Percentiles rank a stretch among this genome's conserved stretches.
phyloP scores from a whole-genome alignment of 1,140 invertebrate species.

The Diplogasteroides magnus region DNA sequence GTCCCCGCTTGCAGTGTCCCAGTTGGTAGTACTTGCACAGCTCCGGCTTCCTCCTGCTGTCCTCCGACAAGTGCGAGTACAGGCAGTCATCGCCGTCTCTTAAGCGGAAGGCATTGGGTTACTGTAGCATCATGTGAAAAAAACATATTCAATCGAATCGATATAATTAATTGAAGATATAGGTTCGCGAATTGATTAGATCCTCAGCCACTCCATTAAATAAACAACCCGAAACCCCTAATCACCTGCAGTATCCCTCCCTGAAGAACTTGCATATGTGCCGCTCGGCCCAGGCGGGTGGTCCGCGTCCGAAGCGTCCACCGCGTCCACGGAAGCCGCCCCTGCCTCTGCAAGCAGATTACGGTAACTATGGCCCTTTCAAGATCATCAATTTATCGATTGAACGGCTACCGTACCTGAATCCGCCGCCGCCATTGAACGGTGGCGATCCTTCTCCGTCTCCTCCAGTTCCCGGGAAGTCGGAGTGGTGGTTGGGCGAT shows the following conservation, averaged over 20 bases:
- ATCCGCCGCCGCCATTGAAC: background rate
- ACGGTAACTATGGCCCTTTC: background rate
- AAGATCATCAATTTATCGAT: no score
- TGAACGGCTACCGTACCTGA: background rate
- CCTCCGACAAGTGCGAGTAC: conserved; percentile 48
- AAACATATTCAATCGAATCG: no score
- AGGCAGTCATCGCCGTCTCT: conserved; percentile 48
- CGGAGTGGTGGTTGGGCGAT: background rate
- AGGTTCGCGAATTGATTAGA: no score
- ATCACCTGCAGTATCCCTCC: conserved; percentile 49
- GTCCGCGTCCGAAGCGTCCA: conserved; percentile 11
- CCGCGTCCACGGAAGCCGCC: conserved; percentile 6
- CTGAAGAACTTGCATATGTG: conserved; percentile 55
- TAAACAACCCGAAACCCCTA: no score
- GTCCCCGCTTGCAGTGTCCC: conserved; percentile 51
- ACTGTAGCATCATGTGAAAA: no score
- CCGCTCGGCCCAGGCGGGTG: conserved; percentile 33
- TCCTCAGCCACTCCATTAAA: background rate
- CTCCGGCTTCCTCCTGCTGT: conserved; percentile 44
- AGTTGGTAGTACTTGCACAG: conserved; percentile 48
- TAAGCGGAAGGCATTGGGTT: background rate
- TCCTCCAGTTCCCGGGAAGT: background rate
- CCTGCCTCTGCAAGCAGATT: background rate
- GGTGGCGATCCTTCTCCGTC: background rate
- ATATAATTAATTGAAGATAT: no score